Evolutionary conservation across 2,888 invertebrate genomes (phyloP), one percentile per base, ranked within the genome.

Genomic region (Nematopogon swammerdamellus): DNA sequence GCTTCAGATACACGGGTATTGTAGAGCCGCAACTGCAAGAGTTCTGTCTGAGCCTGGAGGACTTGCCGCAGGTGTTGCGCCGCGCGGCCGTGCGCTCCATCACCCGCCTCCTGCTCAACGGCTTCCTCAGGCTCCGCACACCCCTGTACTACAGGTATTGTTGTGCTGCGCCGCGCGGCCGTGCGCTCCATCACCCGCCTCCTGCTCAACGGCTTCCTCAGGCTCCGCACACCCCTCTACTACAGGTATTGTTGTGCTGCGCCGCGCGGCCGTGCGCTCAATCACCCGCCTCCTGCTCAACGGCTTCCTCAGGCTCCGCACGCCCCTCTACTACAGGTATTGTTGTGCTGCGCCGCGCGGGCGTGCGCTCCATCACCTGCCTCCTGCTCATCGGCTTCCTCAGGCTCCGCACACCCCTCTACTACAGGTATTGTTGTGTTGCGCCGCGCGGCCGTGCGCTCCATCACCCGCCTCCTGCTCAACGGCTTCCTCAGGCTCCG

Each of bases 351-450:
- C 80, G 90, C n/a, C 82, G 85, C 52, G 82, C 84, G 49, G 85
- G 88, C 11, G 75, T 89, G 42, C 82, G 85, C 17, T 73, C 85
- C 19, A 75, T 91, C 52, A 88, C 89, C 1, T 80, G 83, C 18
- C 77, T 91, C 17, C 71, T 91, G 51, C 84, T 89, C 54, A 88
- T 87, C 58, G 89, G 88, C 48, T 91, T 79, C 61, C 74, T 91
- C 55, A 87, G 89, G 53, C 79, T 88, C 59, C 84, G 85, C 54
- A 84, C 85, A 36, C 80, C 84, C 1, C 83, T 89, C 51, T 88
- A 89, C 63, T 75, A 70, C 57, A 81, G 84, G 62, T 84, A 82
- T 36, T n/a, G n/a, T n/a, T n/a, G n/a, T n/a, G n/a, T n/a, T n/a
- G n/a, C n/a, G n/a, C n/a, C n/a, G n/a, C n/a, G n/a, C n/a, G n/a